A percentile compares a stretch with the other conserved stretches of the same genome.
Evolutionary conservation across 2,888 invertebrate genomes (phyloP).

Genomic region (Lasioglossum figueresi): DNA sequence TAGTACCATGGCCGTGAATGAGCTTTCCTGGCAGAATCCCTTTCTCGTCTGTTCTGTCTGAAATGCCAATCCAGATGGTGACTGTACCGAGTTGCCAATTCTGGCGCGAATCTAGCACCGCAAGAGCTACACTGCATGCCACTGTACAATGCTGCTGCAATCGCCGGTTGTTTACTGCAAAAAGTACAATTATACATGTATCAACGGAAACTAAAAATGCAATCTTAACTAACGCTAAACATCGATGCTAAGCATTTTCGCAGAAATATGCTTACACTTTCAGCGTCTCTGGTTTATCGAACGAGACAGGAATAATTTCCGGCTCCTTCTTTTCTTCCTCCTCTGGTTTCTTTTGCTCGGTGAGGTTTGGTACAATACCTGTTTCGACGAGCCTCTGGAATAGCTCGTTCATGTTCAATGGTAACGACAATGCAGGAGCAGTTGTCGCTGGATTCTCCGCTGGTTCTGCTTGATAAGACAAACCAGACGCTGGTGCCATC

Average conservation of each 20-base stretch:
- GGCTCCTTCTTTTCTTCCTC: constrained; percentile 79
- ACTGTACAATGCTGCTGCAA: constrained; percentile 90
- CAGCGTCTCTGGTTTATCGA: constrained; percentile 89
- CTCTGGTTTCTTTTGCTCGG: constrained; percentile 76
- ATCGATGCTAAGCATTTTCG: not conserved
- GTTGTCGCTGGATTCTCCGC: constrained; percentile 76
- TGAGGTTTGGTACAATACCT: constrained; percentile 88
- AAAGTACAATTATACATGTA: constrained; percentile 13
- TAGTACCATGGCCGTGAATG: constrained; percentile 96
- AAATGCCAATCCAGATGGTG: constrained; percentile 99
- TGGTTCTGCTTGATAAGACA: constrained; percentile 79
- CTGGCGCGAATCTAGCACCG: constrained; percentile 96
- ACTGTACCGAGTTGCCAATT: constrained; percentile 94
- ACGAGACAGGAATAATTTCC: constrained; percentile 87
- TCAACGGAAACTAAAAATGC: not conserved
- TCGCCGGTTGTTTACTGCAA: constrained; percentile 89
- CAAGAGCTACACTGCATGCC: constrained; percentile 99
- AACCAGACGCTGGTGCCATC: constrained; percentile 85
- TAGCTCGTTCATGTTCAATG: constrained; percentile 91
- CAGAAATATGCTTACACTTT: constrained; percentile 87
- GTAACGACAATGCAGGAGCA: constrained; percentile 79
- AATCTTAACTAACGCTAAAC: not conserved
- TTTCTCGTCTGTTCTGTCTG: constrained; percentile 94
- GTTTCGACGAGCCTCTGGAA: constrained; percentile 94
- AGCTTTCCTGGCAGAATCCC: constrained; percentile 93